Percentiles rank a stretch among this genome's conserved stretches.
phyloP scores from a whole-genome alignment of 1,140 invertebrate species.

The Telenomus remus region DNA sequence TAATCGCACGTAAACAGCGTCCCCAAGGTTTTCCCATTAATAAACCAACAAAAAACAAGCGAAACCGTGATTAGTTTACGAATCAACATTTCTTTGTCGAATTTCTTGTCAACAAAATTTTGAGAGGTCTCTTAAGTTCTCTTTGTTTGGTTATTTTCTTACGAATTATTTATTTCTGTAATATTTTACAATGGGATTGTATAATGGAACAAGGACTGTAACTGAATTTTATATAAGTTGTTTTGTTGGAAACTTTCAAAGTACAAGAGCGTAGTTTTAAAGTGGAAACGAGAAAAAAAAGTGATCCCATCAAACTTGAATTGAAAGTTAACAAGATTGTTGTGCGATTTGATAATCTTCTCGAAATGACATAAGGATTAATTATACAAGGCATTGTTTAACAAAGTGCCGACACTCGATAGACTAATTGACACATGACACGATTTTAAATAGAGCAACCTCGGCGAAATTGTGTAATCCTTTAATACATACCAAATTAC shows the following conservation, averaged over 20 bases:
- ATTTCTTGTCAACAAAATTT: slow-evolving; percentile 1
- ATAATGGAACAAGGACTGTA: too few relatives aligned
- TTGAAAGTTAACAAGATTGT: background rate
- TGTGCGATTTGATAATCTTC: background rate
- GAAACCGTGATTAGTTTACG: slow-evolving; percentile 16
- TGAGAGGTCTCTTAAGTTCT: too few relatives aligned
- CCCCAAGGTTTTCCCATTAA: too few relatives aligned
- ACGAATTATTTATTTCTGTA: too few relatives aligned
- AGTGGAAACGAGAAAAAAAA: background rate
- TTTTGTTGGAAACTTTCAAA: too few relatives aligned
- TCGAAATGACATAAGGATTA: slow-evolving; percentile 14
- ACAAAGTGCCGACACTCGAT: slow-evolving; percentile 15
- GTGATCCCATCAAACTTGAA: too few relatives aligned
- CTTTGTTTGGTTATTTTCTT: too few relatives aligned
- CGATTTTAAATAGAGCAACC: slow-evolving; percentile 29
- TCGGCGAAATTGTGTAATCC: background rate
- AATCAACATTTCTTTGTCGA: slow-evolving; percentile 25
- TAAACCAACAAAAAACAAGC: too few relatives aligned
- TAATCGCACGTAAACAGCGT: too few relatives aligned
- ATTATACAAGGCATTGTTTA: slow-evolving; percentile 9
- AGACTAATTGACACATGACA: slow-evolving; percentile 40
- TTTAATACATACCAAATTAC: background rate
- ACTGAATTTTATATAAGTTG: too few relatives aligned
- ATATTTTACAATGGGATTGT: too few relatives aligned
- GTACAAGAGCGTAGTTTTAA: too few relatives aligned